phyloP scores from a whole-genome alignment of 1,140 invertebrate species.

The Diuraphis noxia region DNA sequence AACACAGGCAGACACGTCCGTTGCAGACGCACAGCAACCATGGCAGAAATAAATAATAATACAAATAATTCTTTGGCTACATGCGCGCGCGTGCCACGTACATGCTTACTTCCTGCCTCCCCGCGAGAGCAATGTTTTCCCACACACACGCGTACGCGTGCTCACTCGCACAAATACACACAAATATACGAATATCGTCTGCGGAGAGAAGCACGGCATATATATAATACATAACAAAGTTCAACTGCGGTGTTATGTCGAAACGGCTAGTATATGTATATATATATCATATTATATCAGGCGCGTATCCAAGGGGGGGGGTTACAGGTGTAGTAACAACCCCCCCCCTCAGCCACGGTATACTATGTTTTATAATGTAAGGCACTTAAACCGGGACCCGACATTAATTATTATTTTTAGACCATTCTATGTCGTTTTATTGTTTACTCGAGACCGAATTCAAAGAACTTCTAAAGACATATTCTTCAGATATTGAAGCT shows the following conservation, averaged over 20 bases:
- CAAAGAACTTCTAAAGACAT: no score
- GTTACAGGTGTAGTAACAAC: no score
- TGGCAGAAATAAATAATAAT: conserved; percentile 42
- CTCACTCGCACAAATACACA: background rate
- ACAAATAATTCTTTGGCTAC: conserved; percentile 40
- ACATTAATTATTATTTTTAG: no score
- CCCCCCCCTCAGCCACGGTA: no score
- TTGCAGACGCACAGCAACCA: background rate
- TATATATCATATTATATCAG: no score
- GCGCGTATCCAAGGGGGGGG: no score
- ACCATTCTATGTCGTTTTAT: no score
- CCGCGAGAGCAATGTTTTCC: conserved; percentile 26
- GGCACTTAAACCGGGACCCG: no score
- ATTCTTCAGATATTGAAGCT: no score
- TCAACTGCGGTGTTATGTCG: background rate
- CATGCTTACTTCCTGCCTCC: conserved; percentile 17
- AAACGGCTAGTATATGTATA: background rate
- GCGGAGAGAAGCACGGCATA: background rate
- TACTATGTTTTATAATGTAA: no score
- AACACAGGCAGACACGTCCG: conserved; percentile 27
- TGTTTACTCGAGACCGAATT: no score
- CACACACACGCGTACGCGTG: background rate
- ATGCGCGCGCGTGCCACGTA: conserved; percentile 20
- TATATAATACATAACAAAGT: background rate
- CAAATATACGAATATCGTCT: background rate